These are phyloP conservation scores for Sminthurides bifidus DNA, from an alignment of 1,140 invertebrate genomes.

Conservation along the genomic window DNA sequence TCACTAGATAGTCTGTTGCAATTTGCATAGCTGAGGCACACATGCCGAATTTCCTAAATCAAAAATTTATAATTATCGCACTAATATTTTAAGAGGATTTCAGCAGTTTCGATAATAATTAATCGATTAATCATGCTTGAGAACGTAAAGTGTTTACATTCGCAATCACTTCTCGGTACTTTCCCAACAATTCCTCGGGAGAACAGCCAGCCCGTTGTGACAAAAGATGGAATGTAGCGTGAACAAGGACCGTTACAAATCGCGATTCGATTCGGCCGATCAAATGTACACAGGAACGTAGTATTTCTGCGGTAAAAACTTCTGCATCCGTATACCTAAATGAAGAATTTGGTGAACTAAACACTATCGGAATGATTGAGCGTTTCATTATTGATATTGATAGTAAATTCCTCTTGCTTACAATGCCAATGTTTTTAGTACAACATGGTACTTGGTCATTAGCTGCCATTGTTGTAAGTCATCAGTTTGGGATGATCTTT, in stretches of 20 bases:
- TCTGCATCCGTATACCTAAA: not conserved
- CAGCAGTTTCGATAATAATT: no score
- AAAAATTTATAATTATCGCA: no score
- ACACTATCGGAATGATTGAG: not conserved
- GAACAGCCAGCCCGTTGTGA: not conserved
- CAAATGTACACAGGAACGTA: not conserved
- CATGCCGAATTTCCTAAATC: not conserved
- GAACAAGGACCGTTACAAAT: not conserved
- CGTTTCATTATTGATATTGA: not conserved
- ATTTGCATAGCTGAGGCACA: not conserved
- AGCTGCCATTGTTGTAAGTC: not conserved
- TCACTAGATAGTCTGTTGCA: not conserved
- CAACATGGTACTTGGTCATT: not conserved
- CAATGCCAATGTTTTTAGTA: not conserved
- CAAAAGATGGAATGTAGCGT: not conserved
- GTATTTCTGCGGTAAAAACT: not conserved
- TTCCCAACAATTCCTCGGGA: not conserved
- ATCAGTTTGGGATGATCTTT: not conserved
- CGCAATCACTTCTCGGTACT: not conserved
- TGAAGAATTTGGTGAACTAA: not conserved
- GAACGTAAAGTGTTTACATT: no score
- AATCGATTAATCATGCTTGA: no score
- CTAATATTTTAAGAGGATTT: no score
- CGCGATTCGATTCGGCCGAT: not conserved
- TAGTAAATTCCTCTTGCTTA: not conserved